These are phyloP conservation scores for Dryobates pubescens DNA, from an alignment of 2,797 vertebrate genomes.

Conservation along the genomic window DNA sequence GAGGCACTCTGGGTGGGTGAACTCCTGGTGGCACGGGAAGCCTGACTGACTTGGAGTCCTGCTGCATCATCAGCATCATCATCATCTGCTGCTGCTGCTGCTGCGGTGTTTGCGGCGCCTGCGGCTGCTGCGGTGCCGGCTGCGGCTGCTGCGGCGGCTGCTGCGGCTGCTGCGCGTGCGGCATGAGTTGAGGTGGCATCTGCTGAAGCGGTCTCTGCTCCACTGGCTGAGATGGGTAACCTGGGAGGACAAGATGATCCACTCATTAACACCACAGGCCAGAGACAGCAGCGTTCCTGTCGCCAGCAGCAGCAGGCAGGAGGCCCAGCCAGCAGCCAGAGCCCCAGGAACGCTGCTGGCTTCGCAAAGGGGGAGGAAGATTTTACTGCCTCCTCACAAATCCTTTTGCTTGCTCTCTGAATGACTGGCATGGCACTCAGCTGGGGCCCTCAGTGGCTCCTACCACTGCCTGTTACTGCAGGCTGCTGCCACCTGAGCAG, in stretches of 20 bases:
- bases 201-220: constrained; percentile 95
- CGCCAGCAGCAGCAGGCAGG: background rate
- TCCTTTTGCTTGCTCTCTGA: background rate
- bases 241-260: constrained; percentile 69
- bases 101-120: constrained; percentile 81
- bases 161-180: constrained; percentile 83
- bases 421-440: background rate
- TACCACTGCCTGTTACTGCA: background rate
- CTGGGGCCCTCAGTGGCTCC: background rate
- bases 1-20: constrained; percentile 86
- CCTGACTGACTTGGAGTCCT: constrained; percentile 92
- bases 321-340: background rate
- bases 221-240: constrained; percentile 88
- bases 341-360: background rate
- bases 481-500: background rate
- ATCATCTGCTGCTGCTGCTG: constrained; percentile 90
- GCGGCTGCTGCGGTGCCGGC: constrained; percentile 66
- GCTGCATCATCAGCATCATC: constrained; percentile 97
- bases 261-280: background rate
- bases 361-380: background rate
- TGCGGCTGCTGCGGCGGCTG: constrained; percentile 68
- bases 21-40: constrained; percentile 89
- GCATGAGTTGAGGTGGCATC: constrained; percentile 93
- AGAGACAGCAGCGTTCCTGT: background rate
- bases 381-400: background rate